These are phyloP conservation scores for Poeciliopsis presidionis DNA, from an alignment of 2,797 vertebrate species.

Conservation along the genomic window DNA sequence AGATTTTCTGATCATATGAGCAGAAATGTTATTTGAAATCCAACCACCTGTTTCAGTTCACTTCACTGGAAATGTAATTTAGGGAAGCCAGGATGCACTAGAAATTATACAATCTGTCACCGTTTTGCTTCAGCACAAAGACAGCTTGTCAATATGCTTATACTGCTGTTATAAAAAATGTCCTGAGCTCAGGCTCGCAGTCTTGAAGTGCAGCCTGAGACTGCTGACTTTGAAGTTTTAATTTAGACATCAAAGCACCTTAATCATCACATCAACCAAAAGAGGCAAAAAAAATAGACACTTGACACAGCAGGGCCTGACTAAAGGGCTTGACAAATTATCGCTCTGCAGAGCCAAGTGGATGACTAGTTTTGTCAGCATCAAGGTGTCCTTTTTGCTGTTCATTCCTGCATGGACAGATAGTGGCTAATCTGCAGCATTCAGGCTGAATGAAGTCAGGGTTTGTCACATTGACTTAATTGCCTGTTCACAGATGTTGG, in stretches of 20 bases:
- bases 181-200: background rate
- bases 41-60: background rate
- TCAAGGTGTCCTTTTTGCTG: conserved; percentile 14
- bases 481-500: background rate
- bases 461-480: conserved; percentile 24
- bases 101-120: background rate
- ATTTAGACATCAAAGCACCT: background rate
- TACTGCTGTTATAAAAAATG: background rate
- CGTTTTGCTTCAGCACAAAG: background rate
- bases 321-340: conserved; percentile 32
- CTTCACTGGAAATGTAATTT: background rate
- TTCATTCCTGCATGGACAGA: conserved; percentile 34
- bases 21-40: background rate
- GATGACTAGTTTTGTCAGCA: conserved; percentile 9
- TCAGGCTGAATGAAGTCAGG: conserved; percentile 20
- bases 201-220: conserved; percentile 4
- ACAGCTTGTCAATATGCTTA: background rate
- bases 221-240: conserved; percentile 27
- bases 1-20: background rate
- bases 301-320: conserved; percentile 36
- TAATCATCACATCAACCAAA: conserved; percentile 15
- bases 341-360: conserved; percentile 27
- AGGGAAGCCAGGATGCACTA: too few relatives aligned
- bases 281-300: conserved; percentile 18
- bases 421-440: conserved; percentile 34